phyloP scores from a whole-genome alignment of 2,888 invertebrate species.

The Dryocosmus kuriphilus region DNA sequence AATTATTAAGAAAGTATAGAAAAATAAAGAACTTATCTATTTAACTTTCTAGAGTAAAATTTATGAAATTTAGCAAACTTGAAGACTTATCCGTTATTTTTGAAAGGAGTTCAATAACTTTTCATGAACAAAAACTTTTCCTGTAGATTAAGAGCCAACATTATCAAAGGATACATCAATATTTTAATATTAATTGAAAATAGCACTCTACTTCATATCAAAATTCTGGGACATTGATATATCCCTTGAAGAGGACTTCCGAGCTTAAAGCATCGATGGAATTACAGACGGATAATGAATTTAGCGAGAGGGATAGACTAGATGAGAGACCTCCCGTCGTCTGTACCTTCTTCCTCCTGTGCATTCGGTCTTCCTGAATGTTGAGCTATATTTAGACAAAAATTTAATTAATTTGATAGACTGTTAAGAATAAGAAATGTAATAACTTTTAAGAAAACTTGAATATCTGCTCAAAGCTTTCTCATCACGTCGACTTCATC shows the following conservation, averaged over 20 bases:
- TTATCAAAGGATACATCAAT: too few relatives aligned
- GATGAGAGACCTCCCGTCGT: slow-evolving; percentile 64
- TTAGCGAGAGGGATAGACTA: slow-evolving; percentile 72
- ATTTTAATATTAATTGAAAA: not conserved
- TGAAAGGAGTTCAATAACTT: too few relatives aligned
- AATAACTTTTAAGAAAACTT: slow-evolving; percentile 21
- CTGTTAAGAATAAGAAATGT: not conserved
- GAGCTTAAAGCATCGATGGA: slow-evolving; percentile 74
- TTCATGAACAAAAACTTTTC: not conserved
- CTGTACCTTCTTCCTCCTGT: slow-evolving; percentile 47
- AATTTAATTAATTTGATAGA: not conserved
- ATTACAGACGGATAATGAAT: slow-evolving; percentile 75
- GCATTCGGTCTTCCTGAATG: slow-evolving; percentile 50
- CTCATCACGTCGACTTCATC: slow-evolving; percentile 75
- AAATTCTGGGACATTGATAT: slow-evolving; percentile 54
- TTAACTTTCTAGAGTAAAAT: too few relatives aligned
- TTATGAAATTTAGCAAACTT: too few relatives aligned
- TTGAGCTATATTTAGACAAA: slow-evolving; percentile 12
- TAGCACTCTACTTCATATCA: not conserved
- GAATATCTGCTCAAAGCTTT: slow-evolving; percentile 42
- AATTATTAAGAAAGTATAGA: too few relatives aligned
- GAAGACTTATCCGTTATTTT: too few relatives aligned
- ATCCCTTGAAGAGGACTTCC: slow-evolving; percentile 66
- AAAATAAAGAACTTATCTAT: too few relatives aligned
- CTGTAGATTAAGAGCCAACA: too few relatives aligned